Base-by-base conservation (phyloP, 2,888 invertebrate genomes). In the Euproctis similis region DNA sequence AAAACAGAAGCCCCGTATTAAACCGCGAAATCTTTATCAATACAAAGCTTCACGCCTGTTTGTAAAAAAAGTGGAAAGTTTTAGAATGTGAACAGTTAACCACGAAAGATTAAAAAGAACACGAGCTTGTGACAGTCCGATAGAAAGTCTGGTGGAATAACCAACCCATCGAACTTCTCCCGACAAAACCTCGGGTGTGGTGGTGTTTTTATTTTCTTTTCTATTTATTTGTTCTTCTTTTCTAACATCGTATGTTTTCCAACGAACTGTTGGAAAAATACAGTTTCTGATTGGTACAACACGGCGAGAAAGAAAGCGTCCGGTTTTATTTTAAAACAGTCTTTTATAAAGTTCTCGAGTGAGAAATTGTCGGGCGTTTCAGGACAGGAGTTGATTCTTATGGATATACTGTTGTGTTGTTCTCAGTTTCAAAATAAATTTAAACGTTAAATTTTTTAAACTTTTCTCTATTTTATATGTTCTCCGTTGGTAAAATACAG, bases 311-410 rank as follows among this genome's bases (percentile, higher is more conserved):
- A 42, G n/a, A n/a, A n/a, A n/a, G n/a, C 43, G 32, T 39, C n/a
- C 21, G 24, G 10, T 28, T 35, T 40, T 47, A 38, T 38, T 44
- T 44, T 37, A 26, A 31, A 31, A 26, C 24, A 10, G 29, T 29
- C 28, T 52, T 42, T 38, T 50, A 44, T 38, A 39, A 37, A 37
- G 41, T 39, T 38, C 28, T 24, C 31, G 29, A 36, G 38, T 44
- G 49, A 44, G 31, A 48, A 45, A 48, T 50, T 34, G 42, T 38
- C 36, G 34, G 26, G 11, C 36, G 39, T 39, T 46, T 46, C 34
- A 47, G 46, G 34, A 39, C 41, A 49, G n/a, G n/a, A 45, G 46
- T 31, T 42, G 42, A 45, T 49, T 27, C 34, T 36, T 34, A 37
- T 35, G 34, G 28, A 26, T 34, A 36, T 12, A 14, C 16, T 24